Evolutionary conservation across 2,888 invertebrate genomes (phyloP).

Genomic region (Philaethria dido): DNA sequence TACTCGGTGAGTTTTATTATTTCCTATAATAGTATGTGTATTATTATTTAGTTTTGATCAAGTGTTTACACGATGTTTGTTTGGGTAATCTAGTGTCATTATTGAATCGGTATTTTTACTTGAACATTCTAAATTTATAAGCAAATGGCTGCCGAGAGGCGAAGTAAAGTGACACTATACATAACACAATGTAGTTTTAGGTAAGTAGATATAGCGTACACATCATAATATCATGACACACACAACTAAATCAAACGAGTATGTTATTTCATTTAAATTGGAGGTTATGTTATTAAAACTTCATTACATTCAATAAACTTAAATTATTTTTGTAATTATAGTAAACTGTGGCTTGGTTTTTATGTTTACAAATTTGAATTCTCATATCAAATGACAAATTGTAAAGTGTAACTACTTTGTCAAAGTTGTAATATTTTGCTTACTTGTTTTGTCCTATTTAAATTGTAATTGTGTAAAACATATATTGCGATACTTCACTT

Average conservation of each 20-base stretch:
- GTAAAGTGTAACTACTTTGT: not conserved
- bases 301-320: not conserved
- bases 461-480: too few species aligned
- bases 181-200: constrained; percentile 49
- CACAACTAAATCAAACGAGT: constrained; percentile 24
- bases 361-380: not conserved
- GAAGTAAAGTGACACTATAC: constrained; percentile 71
- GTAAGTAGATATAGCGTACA: constrained; percentile 43
- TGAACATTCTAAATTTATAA: constrained; percentile 79
- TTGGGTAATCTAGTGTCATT: constrained; percentile 41
- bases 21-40: constrained; percentile 50
- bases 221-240: constrained; percentile 37
- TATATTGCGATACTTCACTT: too few species aligned
- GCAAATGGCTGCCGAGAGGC: constrained; percentile 83
- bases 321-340: not conserved
- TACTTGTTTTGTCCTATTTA: not conserved
- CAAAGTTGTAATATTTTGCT: not conserved
- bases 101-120: constrained; percentile 65
- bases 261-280: constrained; percentile 8
- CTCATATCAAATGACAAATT: not conserved
- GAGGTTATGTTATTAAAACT: constrained; percentile 16
- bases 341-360: not conserved
- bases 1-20: constrained; percentile 74
- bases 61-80: constrained; percentile 35
- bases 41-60: constrained; percentile 44